Evolutionary conservation across 1,140 invertebrate species (phyloP).

Genomic region (Nebria ingens): DNA sequence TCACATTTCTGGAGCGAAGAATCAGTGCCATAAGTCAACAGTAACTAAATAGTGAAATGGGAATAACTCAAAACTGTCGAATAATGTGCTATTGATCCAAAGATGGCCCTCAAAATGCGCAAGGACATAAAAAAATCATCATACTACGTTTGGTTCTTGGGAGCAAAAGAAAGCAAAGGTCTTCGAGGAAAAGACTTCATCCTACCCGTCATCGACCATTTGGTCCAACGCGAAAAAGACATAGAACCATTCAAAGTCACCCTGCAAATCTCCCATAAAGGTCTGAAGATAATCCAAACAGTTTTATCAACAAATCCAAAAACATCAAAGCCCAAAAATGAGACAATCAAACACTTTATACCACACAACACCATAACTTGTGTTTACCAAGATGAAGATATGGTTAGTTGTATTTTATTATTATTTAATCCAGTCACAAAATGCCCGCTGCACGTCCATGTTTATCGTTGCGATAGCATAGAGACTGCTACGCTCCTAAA

Average conservation of each 20-base stretch:
- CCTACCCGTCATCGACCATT: slow-evolving; percentile 68
- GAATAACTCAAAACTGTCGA: not conserved
- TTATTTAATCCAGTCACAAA: slow-evolving; percentile 87
- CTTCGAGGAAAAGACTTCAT: slow-evolving; percentile 72
- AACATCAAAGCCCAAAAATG: slow-evolving; percentile 48
- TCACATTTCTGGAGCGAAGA: too few relatives aligned
- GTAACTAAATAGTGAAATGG: not conserved
- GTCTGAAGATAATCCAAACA: slow-evolving; percentile 86
- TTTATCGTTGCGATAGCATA: slow-evolving; percentile 89
- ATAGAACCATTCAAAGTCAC: slow-evolving; percentile 88
- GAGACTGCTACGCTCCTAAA: slow-evolving; percentile 81
- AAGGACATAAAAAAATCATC: slow-evolving; percentile 90
- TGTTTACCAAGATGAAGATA: slow-evolving; percentile 73
- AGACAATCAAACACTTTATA: slow-evolving; percentile 85
- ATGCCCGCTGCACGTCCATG: slow-evolving; percentile 80
- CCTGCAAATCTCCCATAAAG: slow-evolving; percentile 80
- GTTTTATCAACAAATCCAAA: slow-evolving; percentile 44
- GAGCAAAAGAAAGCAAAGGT: slow-evolving; percentile 87
- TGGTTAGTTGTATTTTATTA: slow-evolving; percentile 81
- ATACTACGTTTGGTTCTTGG: slow-evolving; percentile 97
- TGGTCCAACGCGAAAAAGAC: slow-evolving; percentile 72
- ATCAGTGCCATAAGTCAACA: too few relatives aligned
- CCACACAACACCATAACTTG: slow-evolving; percentile 87
- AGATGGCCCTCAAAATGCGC: slow-evolving; percentile 57
- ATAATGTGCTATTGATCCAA: slow-evolving; percentile 10